phyloP scores from a whole-genome alignment of 1,140 invertebrate genomes.

The Limonius californicus region DNA sequence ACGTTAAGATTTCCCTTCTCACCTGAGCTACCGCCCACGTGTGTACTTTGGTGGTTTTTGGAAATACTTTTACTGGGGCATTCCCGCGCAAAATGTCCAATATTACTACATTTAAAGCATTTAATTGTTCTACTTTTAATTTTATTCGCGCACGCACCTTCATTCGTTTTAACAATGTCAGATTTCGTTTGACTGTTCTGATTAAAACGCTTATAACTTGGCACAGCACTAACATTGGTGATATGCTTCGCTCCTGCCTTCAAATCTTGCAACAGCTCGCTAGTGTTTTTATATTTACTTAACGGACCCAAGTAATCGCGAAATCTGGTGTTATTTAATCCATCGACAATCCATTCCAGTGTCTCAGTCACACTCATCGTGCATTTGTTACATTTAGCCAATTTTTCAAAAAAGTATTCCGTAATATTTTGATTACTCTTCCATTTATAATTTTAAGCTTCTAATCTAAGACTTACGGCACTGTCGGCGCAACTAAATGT shows the following conservation, averaged over 20 bases:
- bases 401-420: slow-evolving; percentile 10
- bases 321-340: background rate
- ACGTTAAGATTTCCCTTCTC: background rate
- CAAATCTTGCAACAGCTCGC: background rate
- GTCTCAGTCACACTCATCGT: background rate
- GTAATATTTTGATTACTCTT: background rate
- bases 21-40: background rate
- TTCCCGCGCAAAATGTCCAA: background rate
- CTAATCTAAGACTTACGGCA: background rate
- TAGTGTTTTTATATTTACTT: background rate
- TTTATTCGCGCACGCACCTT: too few species aligned
- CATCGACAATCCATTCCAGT: background rate
- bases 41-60: too few species aligned
- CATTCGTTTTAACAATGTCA: background rate
- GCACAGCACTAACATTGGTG: background rate
- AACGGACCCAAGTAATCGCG: background rate
- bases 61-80: background rate
- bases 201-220: background rate
- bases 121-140: background rate
- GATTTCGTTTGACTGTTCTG: too few species aligned
- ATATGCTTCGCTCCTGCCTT: background rate
- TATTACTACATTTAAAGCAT: background rate
- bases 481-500: background rate
- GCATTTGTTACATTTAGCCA: slow-evolving; percentile 3
- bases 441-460: slow-evolving; percentile 9